These are phyloP conservation scores for Apodemia mormo DNA, from an alignment of 2,888 invertebrate species.

Conservation along the genomic window DNA sequence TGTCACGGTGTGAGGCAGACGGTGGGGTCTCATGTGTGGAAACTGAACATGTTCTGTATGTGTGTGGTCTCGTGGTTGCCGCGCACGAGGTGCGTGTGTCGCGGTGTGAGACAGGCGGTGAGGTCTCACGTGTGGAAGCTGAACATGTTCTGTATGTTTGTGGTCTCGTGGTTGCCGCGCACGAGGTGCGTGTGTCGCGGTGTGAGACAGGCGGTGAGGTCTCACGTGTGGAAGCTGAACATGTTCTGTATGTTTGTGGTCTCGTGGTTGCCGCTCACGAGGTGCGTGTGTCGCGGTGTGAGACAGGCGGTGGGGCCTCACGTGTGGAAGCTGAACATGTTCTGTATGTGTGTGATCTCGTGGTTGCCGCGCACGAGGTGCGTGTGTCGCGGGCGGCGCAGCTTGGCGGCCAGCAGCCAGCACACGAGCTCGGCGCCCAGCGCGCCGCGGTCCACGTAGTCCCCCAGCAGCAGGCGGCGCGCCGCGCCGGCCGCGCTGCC, in stretches of 20 bases:
- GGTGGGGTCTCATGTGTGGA: too few species aligned
- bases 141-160: constrained; percentile 87
- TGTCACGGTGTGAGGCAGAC: too few species aligned
- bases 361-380: constrained; percentile 87
- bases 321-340: constrained; percentile 87
- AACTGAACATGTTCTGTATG: too few species aligned
- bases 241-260: constrained; percentile 87
- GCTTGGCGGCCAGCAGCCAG: constrained; percentile 86
- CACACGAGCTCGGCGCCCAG: constrained; percentile 86
- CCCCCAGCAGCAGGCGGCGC: constrained; percentile 86
- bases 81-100: too few species aligned
- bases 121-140: too few species aligned
- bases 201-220: too few species aligned
- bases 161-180: constrained; percentile 78
- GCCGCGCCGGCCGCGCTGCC: constrained; percentile 84
- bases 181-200: too few species aligned
- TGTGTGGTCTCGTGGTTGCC: too few species aligned
- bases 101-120: too few species aligned
- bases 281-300: too few species aligned
- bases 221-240: constrained; percentile 86
- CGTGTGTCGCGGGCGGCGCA: constrained; percentile 84
- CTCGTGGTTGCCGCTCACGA: constrained; percentile 67
- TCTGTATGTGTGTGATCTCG: constrained; percentile 87
- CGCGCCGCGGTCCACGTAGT: constrained; percentile 88
- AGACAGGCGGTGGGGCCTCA: constrained; percentile 42